These are phyloP conservation scores for Microdon myrmicae DNA, from an alignment of 2,888 invertebrate species.

Conservation along the genomic window DNA sequence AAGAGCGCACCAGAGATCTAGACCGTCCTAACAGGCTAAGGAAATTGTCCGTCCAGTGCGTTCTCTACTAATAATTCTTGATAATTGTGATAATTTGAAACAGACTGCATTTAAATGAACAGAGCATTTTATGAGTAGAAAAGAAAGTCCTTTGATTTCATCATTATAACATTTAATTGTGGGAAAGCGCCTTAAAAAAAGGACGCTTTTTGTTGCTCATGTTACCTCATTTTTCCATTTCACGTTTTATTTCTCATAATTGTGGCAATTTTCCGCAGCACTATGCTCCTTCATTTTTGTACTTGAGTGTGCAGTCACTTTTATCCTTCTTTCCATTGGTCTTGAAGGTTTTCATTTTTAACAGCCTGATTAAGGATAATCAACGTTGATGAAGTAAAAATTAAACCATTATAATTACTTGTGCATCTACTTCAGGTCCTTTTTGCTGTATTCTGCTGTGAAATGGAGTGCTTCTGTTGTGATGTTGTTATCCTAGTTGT, in stretches of 20 bases:
- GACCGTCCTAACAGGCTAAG: too few relatives aligned
- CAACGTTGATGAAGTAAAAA: constrained; percentile 49
- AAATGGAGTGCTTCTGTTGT: neutral
- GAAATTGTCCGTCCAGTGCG: too few relatives aligned
- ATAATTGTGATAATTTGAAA: too few relatives aligned
- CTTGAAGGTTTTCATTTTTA: constrained; percentile 41
- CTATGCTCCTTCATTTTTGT: constrained; percentile 15
- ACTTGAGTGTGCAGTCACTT: constrained; percentile 27
- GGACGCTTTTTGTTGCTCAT: constrained; percentile 23
- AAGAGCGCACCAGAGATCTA: too few relatives aligned
- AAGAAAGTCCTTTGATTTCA: constrained; percentile 26
- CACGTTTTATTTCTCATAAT: constrained; percentile 35
- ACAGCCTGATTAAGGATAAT: constrained; percentile 44
- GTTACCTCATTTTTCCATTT: neutral
- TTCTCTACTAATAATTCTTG: too few relatives aligned
- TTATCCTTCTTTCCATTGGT: constrained; percentile 6
- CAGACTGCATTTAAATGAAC: too few relatives aligned
- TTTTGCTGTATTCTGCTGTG: neutral
- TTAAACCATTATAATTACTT: constrained; percentile 42
- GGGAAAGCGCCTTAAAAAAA: too few relatives aligned
- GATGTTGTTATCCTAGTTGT: constrained; percentile 8
- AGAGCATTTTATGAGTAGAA: constrained; percentile 4
- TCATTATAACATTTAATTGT: constrained; percentile 35
- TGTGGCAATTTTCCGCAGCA: constrained; percentile 37
- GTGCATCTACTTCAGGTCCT: constrained; percentile 4